phyloP scores from a whole-genome alignment of 2,888 invertebrate species.

The Drosophila cyrtoloma region DNA sequence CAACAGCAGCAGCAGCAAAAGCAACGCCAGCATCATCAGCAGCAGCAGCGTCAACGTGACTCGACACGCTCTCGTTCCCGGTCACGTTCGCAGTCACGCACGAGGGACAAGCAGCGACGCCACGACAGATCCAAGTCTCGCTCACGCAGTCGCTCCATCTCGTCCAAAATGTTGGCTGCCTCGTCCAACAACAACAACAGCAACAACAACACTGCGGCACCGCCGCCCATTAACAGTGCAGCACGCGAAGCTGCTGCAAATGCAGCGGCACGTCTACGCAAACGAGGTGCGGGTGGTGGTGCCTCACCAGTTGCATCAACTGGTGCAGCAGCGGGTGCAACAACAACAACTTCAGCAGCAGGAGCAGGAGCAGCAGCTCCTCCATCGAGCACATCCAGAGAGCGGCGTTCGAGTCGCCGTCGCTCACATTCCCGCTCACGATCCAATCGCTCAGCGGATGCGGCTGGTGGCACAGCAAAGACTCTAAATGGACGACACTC shows the following conservation, averaged over 20 bases:
- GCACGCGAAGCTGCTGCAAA: conserved; percentile 80
- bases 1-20: conserved; percentile 17
- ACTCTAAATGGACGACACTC: conserved; percentile 82
- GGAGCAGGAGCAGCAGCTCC: conserved; percentile 23
- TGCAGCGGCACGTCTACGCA: conserved; percentile 80
- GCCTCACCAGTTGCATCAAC: conserved; percentile 68
- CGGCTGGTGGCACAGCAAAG: conserved; percentile 51
- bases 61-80: conserved; percentile 84
- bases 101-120: conserved; percentile 46
- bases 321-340: conserved; percentile 45
- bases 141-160: conserved; percentile 54
- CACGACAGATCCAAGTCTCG: conserved; percentile 65
- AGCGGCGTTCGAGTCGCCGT: conserved; percentile 70
- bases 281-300: conserved; percentile 64
- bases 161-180: conserved; percentile 36
- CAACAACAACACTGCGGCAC: conserved; percentile 15
- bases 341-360: conserved; percentile 74
- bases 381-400: conserved; percentile 66
- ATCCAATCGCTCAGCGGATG: conserved; percentile 68
- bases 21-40: conserved; percentile 42
- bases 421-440: conserved; percentile 69
- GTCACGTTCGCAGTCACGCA: conserved; percentile 78
- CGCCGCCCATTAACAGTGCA: conserved; percentile 64
- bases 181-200: conserved; percentile 46
- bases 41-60: conserved; percentile 64